Base-by-base conservation (phyloP, 2,888 invertebrate species). In the Standfussiana lucernea region DNA sequence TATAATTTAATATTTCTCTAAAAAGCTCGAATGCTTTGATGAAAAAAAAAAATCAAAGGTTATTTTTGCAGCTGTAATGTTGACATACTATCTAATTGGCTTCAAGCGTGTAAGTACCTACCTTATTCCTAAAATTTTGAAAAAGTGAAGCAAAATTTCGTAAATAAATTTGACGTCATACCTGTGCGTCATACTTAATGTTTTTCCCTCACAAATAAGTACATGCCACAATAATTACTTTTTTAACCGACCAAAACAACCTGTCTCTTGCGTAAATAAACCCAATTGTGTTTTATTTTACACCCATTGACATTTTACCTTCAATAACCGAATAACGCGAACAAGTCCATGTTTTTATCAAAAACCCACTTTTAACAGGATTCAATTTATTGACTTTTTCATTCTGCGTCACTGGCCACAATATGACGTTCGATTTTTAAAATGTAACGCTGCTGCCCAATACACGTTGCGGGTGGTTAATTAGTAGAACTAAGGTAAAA, bases 231-330 rank as follows among this genome's bases (percentile, higher is more conserved):
- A 59, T 24, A 61, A 28, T 42, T 37, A 53, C n/a, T 64, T 84
- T 56, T 72, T 59, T 8, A 64, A 42, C 13, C 28, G 21, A 68
- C 47, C 24, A 64, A 80, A 75, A 67, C 75, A 53, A 75, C 85
- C 35, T 42, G 65, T 72, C 11, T 65, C 72, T 66, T 81, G 65
- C 72, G 72, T 72, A 66, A 80, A 62, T 4, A 56, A 15, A 65
- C 28, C 35, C 40, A 47, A 65, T 83, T 83, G 53, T 47, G 71
- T 72, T 69, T 61, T 65, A 11, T 35, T 66, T 47, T 10, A 64
- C 37, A 47, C 42, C 53, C 24, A 35, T 62, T 42, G 68, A 68
- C 68, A 72, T 81, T 84, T 75, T 50, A 70, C 50, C 61, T 85
- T 72, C 37, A 45, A 42, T 35, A 65, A 72, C 72, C 0, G 59